Base-by-base conservation (phyloP, 2,888 invertebrate genomes). In the Pseudanteris insignis region DNA sequence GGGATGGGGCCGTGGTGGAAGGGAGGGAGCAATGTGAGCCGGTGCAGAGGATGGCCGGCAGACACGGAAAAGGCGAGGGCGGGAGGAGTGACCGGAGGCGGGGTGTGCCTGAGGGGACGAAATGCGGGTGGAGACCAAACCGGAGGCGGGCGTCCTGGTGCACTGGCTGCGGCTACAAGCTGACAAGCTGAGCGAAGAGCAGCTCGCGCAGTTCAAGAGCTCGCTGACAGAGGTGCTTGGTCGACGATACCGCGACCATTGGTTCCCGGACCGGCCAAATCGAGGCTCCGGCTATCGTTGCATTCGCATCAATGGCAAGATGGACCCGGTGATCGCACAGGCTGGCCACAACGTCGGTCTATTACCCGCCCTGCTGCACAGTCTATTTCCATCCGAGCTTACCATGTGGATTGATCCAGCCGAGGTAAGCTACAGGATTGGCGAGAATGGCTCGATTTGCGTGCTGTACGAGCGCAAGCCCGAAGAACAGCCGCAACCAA, bases 351-450 rank as follows among this genome's bases (percentile, higher is more conserved):
- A 84, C 67, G 85, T 86, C 70, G 89, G 89, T 44, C 81, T 88
- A 26, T 77, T 83, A 59, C 85, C 86, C 62, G 81, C 84, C 58
- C 81, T 84, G 65, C 81, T 88, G 55, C 83, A 85, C 64, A 78
- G 74, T 37, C 69, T 84, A 50, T 84, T 89, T 63, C 89, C 89
- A 14, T 83, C 84, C 68, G 89, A 90, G 80, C 82, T 90, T 9
- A 89, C 89, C 18, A 85, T 90, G 80, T 90, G 90, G 90, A 87
- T 90, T 63, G 90, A 90, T 74, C 90, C 89, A 1, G 82, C 83
- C 67, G 89, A 89, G 81, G 90, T 90, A 5, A 85, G 85, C 7
- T 87, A 86, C 76, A 79, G 87, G 69, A 85, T 87, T 68, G 86
- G 86, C 13, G 86, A 87, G 71, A 85, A 86, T 70, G 86, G 86